Conservation (phyloP, 2,113 vertebrate species). For the Petrocephalus zakoni region DNA sequence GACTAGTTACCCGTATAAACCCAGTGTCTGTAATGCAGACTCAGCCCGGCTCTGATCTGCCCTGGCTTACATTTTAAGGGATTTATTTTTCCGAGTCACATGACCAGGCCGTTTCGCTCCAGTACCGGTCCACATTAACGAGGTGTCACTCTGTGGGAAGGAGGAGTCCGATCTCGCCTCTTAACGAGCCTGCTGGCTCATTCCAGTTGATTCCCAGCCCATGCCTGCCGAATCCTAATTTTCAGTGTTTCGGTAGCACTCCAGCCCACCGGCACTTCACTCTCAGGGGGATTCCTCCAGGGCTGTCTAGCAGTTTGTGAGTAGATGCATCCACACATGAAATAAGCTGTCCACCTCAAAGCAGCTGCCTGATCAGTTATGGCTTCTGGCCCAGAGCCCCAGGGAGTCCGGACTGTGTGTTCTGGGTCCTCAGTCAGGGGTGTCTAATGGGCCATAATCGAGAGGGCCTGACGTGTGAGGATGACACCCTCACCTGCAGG, state of each 20-base stretch:
- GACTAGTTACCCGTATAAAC: not conserved
- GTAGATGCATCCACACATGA: not conserved
- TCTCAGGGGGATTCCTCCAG: not conserved
- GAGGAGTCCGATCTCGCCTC: not conserved
- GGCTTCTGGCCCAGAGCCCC: not conserved
- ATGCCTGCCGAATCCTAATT: conserved; percentile 18
- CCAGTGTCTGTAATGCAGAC: not conserved
- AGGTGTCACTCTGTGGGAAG: conserved; percentile 13
- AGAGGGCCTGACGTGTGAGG: not conserved
- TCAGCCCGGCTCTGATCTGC: not conserved
- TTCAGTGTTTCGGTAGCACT: not conserved
- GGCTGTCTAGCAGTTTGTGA: not conserved
- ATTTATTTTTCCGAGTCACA: not conserved
- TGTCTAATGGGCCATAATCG: not conserved
- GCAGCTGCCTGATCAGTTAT: not conserved
- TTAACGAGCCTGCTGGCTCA: conserved; percentile 8
- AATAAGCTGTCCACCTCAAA: not conserved
- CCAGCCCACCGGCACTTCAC: not conserved
- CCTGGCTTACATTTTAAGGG: not conserved
- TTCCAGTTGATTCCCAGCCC: conserved; percentile 11
- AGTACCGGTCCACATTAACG: conserved; percentile 14
- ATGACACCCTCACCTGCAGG: not conserved
- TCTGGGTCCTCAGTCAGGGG: not conserved
- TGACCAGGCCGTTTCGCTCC: not conserved
- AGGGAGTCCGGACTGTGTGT: not conserved